Evolutionary conservation across 1,140 invertebrate genomes (phyloP).

Genomic region (Zophobas atratus): DNA sequence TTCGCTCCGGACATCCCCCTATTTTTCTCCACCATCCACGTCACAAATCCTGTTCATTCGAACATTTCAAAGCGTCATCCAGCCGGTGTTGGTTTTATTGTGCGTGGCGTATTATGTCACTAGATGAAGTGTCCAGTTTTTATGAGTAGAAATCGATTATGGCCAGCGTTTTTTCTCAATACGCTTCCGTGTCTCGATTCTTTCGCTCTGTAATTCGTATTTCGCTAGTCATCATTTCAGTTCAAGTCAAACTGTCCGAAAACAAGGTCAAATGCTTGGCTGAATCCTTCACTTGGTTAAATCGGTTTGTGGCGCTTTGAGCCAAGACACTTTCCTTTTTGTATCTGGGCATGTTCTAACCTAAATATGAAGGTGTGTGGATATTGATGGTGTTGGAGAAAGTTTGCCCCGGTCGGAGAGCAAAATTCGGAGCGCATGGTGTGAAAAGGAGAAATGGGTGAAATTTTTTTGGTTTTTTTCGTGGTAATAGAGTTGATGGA

Average conservation of each 20-base stretch:
- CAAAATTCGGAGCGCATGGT: too few species aligned
- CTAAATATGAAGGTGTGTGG: conserved; percentile 17
- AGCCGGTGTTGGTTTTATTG: too few species aligned
- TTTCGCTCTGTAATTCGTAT: conserved; percentile 23
- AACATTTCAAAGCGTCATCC: too few species aligned
- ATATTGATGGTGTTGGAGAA: conserved; percentile 27
- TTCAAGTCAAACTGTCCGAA: conserved; percentile 18
- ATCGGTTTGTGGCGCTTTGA: conserved; percentile 37
- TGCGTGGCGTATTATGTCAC: conserved; percentile 1
- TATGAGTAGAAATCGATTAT: conserved; percentile 7
- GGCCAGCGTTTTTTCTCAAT: conserved; percentile 7
- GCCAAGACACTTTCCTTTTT: conserved; percentile 38
- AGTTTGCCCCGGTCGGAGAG: conserved; percentile 2
- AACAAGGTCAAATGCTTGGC: conserved; percentile 40
- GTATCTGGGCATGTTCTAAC: conserved; percentile 31
- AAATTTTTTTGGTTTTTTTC: too few species aligned
- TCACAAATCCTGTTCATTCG: too few species aligned
- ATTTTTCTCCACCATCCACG: too few species aligned
- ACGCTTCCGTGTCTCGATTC: conserved; percentile 16
- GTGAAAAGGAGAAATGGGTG: too few species aligned
- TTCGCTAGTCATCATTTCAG: conserved; percentile 24
- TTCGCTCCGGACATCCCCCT: too few species aligned
- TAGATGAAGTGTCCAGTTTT: not conserved
- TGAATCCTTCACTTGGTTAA: conserved; percentile 39
- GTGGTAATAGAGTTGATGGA: too few species aligned